A percentile compares a stretch with the other conserved stretches of the same genome.
phyloP scores from a whole-genome alignment of 1,140 invertebrate genomes.

The Venturia canescens region DNA sequence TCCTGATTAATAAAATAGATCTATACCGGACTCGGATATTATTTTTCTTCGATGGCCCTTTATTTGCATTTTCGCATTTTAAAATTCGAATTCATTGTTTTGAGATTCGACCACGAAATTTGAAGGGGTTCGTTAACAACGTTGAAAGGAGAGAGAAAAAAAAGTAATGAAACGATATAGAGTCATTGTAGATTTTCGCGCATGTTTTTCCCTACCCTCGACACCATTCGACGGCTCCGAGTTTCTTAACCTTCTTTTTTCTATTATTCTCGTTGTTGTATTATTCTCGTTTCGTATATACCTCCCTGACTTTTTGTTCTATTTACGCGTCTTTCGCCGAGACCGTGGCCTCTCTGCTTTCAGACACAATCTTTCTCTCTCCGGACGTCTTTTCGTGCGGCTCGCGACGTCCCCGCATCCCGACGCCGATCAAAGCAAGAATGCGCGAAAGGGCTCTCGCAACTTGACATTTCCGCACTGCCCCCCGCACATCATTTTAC shows the following conservation, averaged over 20 bases:
- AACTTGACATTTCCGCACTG: background rate
- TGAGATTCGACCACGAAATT: too few relatives aligned
- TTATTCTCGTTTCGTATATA: background rate
- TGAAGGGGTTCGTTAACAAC: too few relatives aligned
- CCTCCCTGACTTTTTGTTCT: background rate
- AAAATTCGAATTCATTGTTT: too few relatives aligned
- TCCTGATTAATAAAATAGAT: background rate
- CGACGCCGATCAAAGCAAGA: slow-evolving; percentile 16
- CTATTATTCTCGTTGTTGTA: background rate
- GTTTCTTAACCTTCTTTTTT: background rate
- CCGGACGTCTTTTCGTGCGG: background rate
- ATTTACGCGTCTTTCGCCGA: slow-evolving; percentile 10
- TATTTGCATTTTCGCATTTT: too few relatives aligned
- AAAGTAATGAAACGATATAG: too few relatives aligned
- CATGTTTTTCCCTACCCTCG: slow-evolving; percentile 54
- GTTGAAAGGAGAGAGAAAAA: too few relatives aligned
- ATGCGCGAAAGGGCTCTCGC: slow-evolving; percentile 3
- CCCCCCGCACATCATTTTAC: too few relatives aligned
- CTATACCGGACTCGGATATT: too few relatives aligned
- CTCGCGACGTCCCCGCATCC: slow-evolving; percentile 7
- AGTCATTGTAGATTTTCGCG: slow-evolving; percentile 66
- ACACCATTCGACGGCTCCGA: background rate
- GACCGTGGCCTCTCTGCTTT: slow-evolving; percentile 10
- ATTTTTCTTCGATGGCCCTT: slow-evolving; percentile 49
- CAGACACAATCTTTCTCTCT: slow-evolving; percentile 15